Evolutionary conservation across 2,888 invertebrate genomes (phyloP), one percentile per base, ranked within the genome.

Genomic region (Pristionchus exspectatus): DNA sequence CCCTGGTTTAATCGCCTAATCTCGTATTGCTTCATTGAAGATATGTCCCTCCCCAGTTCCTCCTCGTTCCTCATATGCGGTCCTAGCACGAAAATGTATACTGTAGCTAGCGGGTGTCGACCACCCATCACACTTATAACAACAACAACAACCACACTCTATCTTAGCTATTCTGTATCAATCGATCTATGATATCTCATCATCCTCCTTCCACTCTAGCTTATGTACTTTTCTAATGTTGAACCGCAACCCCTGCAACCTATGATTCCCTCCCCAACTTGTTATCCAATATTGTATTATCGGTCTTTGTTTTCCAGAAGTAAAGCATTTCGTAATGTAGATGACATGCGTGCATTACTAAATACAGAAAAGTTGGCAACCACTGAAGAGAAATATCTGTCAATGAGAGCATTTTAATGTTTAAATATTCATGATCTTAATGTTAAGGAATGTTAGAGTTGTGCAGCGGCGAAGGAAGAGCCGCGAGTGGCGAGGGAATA

Each of bases 141-240:
- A 56, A 56, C 56, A 56, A 56, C 9, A 44, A 44, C 44, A 18
- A 5, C 7, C 21, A 77, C 4, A 12, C 30, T 10, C 27, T 27
- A 69, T 69, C 69, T 69, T 69, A 69, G 14, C 69, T 27, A 69
- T 38, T 27, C 14, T 9, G 27, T 44, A 77, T 21, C 44, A 30
- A 77, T 77, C 21, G 33, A 72, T 72, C 14, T 9, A 72, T 9
- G 27, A 77, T 77, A 77, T 77, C 77, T 77, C 77, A 77, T 4
- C 77, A 16, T 18, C 44, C 2, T 38, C 38, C 38, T 38, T 38
- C 38, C 38, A 38, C 38, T 38, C 38, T 44, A 77, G 38, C 30
- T 77, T 77, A 77, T 77, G 77, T 44, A 77, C 77, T 77, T 77
- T 77, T 77, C 44, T 24, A 18, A 77, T 77, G 38, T 44, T 77